Evolutionary conservation across 2,113 vertebrate species (phyloP).

Genomic region (Paraplagusia blochii): DNA sequence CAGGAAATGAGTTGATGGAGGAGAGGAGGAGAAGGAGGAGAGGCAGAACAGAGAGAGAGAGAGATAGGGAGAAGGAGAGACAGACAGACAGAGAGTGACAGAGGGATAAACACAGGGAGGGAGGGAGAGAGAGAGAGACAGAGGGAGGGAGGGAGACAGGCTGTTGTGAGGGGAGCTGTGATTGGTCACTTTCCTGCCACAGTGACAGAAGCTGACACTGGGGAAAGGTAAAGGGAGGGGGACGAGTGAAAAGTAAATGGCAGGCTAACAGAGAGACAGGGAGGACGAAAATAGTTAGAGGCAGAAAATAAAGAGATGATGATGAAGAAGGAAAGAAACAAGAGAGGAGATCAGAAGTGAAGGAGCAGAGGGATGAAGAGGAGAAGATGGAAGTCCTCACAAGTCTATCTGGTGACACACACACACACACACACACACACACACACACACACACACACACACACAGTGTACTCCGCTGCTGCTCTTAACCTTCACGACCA

Average conservation of each 20-base stretch:
- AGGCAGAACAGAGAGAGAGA: constrained; percentile 46
- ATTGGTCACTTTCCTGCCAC: constrained; percentile 72
- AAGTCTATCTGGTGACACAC: too few species aligned
- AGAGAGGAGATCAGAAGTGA: constrained; percentile 44
- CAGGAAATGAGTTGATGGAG: constrained; percentile 72
- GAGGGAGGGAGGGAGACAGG: constrained; percentile 39
- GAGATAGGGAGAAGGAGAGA: constrained; percentile 13
- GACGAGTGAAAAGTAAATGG: constrained; percentile 38
- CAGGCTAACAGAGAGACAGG: constrained; percentile 17
- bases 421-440: too few species aligned
- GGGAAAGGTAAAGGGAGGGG: constrained; percentile 40
- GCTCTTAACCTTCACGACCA: constrained; percentile 73
- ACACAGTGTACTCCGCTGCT: constrained; percentile 49
- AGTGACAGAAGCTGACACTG: constrained; percentile 68
- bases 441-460: too few species aligned
- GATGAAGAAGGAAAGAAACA: constrained; percentile 33
- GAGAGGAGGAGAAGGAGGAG: constrained; percentile 52
- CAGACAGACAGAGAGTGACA: constrained; percentile 12
- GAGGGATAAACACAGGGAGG: too few species aligned
- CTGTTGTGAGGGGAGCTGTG: constrained; percentile 51
- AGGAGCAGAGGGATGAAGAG: constrained; percentile 35
- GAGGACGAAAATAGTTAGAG: constrained; percentile 46
- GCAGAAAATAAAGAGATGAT: constrained; percentile 32
- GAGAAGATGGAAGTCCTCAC: constrained; percentile 34
- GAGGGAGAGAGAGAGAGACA: constrained; percentile 37